phyloP scores from a whole-genome alignment of 2,797 vertebrate genomes.

The Pipistrellus pipistrellus region DNA sequence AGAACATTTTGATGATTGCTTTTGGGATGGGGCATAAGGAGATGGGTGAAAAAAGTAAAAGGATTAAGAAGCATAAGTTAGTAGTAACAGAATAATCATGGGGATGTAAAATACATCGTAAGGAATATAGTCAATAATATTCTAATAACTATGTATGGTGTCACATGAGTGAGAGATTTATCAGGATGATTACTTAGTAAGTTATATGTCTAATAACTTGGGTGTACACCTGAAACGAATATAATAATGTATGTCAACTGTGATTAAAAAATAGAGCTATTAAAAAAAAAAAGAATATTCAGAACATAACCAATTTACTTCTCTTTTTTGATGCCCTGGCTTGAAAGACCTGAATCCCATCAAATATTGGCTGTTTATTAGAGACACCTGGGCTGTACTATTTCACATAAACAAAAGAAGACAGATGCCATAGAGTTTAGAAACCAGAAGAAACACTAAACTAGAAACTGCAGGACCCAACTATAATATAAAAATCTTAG shows the following conservation, averaged over 20 bases:
- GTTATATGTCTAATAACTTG: neutral
- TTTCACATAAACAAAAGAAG: slow-evolving; percentile 79
- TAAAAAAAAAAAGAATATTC: neutral
- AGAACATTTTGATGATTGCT: neutral
- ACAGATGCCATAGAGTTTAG: slow-evolving; percentile 36
- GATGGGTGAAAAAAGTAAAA: neutral
- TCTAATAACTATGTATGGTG: neutral
- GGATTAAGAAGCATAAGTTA: neutral
- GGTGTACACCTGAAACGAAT: neutral
- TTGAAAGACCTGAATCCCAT: slow-evolving; percentile 78
- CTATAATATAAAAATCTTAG: slow-evolving; percentile 12
- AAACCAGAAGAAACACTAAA: slow-evolving; percentile 61
- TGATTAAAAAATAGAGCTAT: neutral
- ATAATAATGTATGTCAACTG: neutral
- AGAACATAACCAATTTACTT: slow-evolving; percentile 76
- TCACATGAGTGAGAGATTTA: neutral
- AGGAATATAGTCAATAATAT: neutral
- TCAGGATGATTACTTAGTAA: neutral
- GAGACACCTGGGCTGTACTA: slow-evolving; percentile 72
- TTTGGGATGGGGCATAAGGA: neutral
- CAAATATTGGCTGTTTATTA: slow-evolving; percentile 55
- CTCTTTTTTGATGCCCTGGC: slow-evolving; percentile 71
- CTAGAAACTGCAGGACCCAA: slow-evolving; percentile 10
- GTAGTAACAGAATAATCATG: neutral
- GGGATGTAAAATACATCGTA: neutral